phyloP scores from a whole-genome alignment of 1,140 invertebrate species.

The Andrena cerasifolii region DNA sequence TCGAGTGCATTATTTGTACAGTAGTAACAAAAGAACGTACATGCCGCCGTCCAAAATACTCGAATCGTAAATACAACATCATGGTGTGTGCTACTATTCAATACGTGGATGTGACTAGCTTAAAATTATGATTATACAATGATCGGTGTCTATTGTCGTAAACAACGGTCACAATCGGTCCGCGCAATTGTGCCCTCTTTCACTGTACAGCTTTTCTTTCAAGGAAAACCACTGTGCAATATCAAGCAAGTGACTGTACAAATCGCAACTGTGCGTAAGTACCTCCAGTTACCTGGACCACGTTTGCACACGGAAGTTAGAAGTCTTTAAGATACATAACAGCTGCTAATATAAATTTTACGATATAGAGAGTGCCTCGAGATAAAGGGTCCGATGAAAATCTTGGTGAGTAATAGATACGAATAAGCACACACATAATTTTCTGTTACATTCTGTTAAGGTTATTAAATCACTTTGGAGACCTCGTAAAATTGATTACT shows the following conservation, averaged over 20 bases:
- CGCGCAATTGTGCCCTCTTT: neutral
- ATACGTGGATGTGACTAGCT: constrained; percentile 61
- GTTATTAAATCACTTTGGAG: too few species aligned
- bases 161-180: constrained; percentile 16
- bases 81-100: constrained; percentile 45
- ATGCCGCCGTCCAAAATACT: constrained; percentile 3
- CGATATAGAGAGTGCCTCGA: neutral
- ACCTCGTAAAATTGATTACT: too few species aligned
- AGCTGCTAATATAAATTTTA: constrained; percentile 31
- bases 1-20: too few species aligned
- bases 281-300: constrained; percentile 42
- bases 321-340: constrained; percentile 54
- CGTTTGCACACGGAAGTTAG: constrained; percentile 39
- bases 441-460: too few species aligned
- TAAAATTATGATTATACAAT: constrained; percentile 56
- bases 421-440: too few species aligned
- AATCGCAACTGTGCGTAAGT: constrained; percentile 33
- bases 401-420: too few species aligned
- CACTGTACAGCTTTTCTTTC: neutral
- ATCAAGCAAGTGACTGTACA: constrained; percentile 43
- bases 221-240: neutral
- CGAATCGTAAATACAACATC: constrained; percentile 2
- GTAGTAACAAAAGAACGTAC: too few species aligned
- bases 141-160: constrained; percentile 40
- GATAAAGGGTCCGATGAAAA: too few species aligned